Base-by-base conservation (phyloP, 2,113 vertebrate species). In the Rhipidura dahli region DNA sequence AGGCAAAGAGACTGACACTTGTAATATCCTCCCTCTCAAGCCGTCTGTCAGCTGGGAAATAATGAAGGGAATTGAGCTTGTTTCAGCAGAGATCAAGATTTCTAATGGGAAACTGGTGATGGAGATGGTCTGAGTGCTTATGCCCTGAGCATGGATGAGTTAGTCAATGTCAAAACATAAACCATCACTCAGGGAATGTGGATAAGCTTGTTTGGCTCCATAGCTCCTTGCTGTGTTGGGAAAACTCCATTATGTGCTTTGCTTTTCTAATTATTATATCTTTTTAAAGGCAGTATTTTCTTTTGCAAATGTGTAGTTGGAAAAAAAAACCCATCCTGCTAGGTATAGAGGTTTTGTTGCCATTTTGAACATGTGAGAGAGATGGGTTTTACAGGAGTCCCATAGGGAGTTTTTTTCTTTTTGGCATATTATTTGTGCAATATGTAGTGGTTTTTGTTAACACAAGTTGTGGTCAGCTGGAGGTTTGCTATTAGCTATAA, bases 111-210 rank as follows among this genome's bases (percentile, higher is more conserved):
- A 95, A 70, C 47, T 83, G 65, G 70, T 96, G 95, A 96, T 94
- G 86, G 95, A 97, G 90, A 97, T 89, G 90, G 86, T 97, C 83
- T 96, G 89, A 85, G 70, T 76, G 51, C 87, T 94, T 95, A 84
- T 96, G 94, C 92, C 94, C 78, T 96, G 80, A 96, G 97, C 94
- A 84, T 47, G 54, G 94, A 95, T 77, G 89, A 97, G 91, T 96
- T 96, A 95, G 91, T 97, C 96, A 96, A 93, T 96, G 93, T 97
- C 96, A 96, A 93, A 94, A 96, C 42, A 80, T 30, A 66, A 93
- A 82, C 70, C 70, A 91, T 97, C 57, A n/a, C 83, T 83, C 93
- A 88, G 37, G 85, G 75, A 87, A 79, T 60, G 78, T 78, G 71
- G 82, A 83, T 95, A 90, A 94, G 68, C 79, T 56, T 82, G 71